Evolutionary conservation across 2,797 vertebrate genomes (phyloP), one percentile per base, ranked within the genome.

Genomic region (Peromyscus aztecus): DNA sequence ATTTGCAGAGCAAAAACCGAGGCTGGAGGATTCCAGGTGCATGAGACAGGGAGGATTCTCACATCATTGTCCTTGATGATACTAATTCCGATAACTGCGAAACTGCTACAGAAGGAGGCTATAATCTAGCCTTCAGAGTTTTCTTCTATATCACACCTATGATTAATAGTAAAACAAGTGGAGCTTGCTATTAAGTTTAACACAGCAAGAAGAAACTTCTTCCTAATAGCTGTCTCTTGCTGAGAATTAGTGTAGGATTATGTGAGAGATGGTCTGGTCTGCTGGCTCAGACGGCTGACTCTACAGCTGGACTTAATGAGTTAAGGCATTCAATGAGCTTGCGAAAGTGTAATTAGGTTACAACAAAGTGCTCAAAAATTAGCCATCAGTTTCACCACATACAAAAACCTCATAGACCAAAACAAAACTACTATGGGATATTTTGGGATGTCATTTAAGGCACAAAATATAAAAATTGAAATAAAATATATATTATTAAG

Each of bases 381-480:
- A 73, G 11, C 21, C 13, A 77, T 52, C 37, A 65, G 14, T 89
- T 71, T 73, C n/a, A n/a, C 57, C 71, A 84, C 63, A 34, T 12
- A 91, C 49, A 55, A 73, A 88, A 91, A 4, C 12, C 43, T 73
- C 27, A 78, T 24, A 59, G n/a, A 8, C 57, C 65, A 85, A 89
- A 92, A 10, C 49, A 75, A 90, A 86, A 91, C 27, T 23, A 81
- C 29, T 31, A 24, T 59, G 13, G 24, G 75, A 67, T 75, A n/a
- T 7, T 14, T 89, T 3, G 49, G 14, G 29, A 81, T 89, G 17
- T 2, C 55, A 80, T 69, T 57, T 75, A 82, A 80, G 57, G 17
- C 31, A 75, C 31, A 3, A 95, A 93, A 93, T 82, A 59, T 16
- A 81, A 75, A 89, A 57, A 65, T 12, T 78, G 23, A 94, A 82